These are phyloP conservation scores for Drosophila recens DNA, from an alignment of 2,888 invertebrate species.

Conservation along the genomic window DNA sequence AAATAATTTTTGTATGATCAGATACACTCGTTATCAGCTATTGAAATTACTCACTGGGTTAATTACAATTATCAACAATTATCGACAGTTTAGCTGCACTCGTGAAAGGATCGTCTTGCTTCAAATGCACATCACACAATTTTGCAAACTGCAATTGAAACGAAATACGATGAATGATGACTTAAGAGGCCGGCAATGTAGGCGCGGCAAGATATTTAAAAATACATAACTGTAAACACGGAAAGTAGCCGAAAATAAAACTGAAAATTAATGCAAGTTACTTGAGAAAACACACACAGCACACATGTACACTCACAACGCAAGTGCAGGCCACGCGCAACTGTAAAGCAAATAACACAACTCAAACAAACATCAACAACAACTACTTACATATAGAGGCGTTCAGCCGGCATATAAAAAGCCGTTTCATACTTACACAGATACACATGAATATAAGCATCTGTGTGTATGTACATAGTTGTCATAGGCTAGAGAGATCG, in stretches of 20 bases:
- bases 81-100: not conserved
- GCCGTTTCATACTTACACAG: constrained; percentile 36
- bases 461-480: constrained; percentile 7
- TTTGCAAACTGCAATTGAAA: not conserved
- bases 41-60: not conserved
- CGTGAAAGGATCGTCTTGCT: not conserved
- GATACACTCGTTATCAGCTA: too few species aligned
- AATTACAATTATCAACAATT: not conserved
- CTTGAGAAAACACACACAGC: constrained; percentile 24
- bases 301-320: not conserved
- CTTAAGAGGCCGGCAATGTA: constrained; percentile 40
- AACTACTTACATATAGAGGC: constrained; percentile 18
- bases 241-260: constrained; percentile 53
- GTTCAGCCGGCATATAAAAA: constrained; percentile 46
- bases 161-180: constrained; percentile 33
- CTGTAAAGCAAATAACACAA: constrained; percentile 60
- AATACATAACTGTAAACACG: constrained; percentile 45
- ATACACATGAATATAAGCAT: constrained; percentile 3
- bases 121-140: not conserved
- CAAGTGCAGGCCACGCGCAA: constrained; percentile 68
- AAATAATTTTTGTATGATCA: not conserved
- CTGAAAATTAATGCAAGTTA: constrained; percentile 48
- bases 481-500: constrained; percentile 45
- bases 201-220: constrained; percentile 47
- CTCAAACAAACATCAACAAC: constrained; percentile 37